Evolutionary conservation across 2,888 invertebrate species (phyloP), one percentile per base, ranked within the genome.

Genomic region (Ischnura elegans): DNA sequence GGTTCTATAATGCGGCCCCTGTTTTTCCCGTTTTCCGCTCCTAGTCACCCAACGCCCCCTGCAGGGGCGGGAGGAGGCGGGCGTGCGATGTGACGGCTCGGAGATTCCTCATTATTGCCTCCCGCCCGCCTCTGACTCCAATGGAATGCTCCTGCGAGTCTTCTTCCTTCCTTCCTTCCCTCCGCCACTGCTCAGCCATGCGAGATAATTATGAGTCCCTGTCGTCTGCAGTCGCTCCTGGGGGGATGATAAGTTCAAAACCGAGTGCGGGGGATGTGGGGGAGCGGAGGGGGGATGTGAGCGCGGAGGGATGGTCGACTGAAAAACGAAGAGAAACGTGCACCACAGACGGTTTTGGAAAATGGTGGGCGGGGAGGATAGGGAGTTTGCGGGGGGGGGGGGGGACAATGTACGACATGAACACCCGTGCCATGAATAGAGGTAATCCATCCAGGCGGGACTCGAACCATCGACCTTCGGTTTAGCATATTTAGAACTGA

Each of bases 51-150:
- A 29, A 42, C 42, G n/a, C 76, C 21, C n/a, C n/a, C n/a, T n/a
- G n/a, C n/a, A n/a, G n/a, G n/a, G n/a, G n/a, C 21, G 61, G n/a
- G 25, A 36, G 76, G 46, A 45, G 46, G 86, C 86, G 86, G 19
- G 76, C n/a, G n/a, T n/a, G n/a, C n/a, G n/a, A 5, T 86, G 13
- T 51, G 86, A 86, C 86, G 86, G 86, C 43, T 86, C 25, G 90
- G 61, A 66, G 61, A 90, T 61, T 90, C 61, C 90, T 90, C 90
- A 90, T 90, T 61, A 90, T 90, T 90, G 90, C 61, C 90, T 5
- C 90, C 61, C 45, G 55, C 66, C 90, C 87, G 87, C 51, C 46
- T 87, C 90, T 90, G 90, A 90, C 90, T 90, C 90, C 90, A 90
- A 90, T 66, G 90, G n/a, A 46, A 61, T 61, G 55, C 5, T 51